Conservation (phyloP, 2,888 invertebrate species). For the Esperia sulphurella region DNA sequence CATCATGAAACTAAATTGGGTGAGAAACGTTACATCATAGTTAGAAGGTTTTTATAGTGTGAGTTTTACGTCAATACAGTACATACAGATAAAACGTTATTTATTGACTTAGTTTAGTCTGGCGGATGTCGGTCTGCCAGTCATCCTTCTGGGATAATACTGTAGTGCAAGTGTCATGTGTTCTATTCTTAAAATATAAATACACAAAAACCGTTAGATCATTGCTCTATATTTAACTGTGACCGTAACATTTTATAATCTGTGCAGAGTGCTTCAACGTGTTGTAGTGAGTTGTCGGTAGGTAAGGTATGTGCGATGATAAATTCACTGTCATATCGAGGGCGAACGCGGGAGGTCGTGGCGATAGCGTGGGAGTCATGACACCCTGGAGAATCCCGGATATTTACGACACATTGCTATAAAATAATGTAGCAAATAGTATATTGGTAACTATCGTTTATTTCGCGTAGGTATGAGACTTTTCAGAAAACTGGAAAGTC, state of each 20-base stretch:
- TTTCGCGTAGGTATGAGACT: no score
- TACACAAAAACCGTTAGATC: constrained; percentile 23
- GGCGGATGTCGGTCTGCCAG: constrained; percentile 15
- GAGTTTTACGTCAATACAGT: background rate
- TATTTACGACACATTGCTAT: no score
- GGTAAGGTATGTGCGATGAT: background rate
- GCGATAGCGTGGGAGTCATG: no score
- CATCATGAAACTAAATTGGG: no score
- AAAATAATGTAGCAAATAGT: no score
- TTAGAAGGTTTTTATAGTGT: background rate
- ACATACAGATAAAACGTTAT: background rate
- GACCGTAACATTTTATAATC: constrained; percentile 39
- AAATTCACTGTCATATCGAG: no score
- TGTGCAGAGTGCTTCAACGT: background rate
- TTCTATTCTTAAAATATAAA: constrained; percentile 17
- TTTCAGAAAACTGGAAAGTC: no score
- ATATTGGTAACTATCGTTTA: no score
- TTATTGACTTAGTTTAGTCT: constrained; percentile 20
- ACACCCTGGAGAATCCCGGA: no score
- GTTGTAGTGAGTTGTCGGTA: background rate
- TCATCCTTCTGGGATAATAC: background rate
- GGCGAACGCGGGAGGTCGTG: no score
- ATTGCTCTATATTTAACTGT: constrained; percentile 37
- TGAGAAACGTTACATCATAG: background rate
- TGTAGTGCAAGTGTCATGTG: constrained; percentile 8